Evolutionary conservation across 2,113 vertebrate species (phyloP).

Genomic region (Engystomops pustulosus): DNA sequence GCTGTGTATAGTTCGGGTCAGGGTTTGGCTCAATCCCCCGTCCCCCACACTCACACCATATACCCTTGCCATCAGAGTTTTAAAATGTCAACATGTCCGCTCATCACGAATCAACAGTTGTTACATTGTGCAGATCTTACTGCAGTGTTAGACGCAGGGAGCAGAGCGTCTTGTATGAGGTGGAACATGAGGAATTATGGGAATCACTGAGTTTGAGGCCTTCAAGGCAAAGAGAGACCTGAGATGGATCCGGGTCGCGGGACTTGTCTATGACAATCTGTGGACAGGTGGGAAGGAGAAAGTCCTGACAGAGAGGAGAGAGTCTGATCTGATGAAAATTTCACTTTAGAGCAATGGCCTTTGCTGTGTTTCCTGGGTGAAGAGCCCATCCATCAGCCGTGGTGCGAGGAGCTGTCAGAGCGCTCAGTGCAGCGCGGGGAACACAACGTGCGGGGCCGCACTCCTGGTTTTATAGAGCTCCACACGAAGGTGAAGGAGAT

Average conservation of each 20-base stretch:
- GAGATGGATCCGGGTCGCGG: background rate
- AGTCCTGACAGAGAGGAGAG: background rate
- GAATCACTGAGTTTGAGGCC: no score
- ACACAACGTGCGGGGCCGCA: conserved; percentile 5
- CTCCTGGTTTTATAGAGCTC: conserved; percentile 47
- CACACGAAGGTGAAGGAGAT: conserved; percentile 46
- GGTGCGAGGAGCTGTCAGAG: conserved; percentile 38
- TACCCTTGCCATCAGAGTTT: no score
- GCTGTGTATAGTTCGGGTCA: no score
- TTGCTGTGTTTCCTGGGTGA: conserved; percentile 26
- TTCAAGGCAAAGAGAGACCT: no score
- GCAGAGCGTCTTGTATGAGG: no score
- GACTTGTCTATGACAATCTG: background rate
- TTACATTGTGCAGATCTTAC: no score
- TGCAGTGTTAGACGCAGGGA: no score
- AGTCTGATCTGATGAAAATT: conserved; percentile 6
- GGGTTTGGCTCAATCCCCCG: no score
- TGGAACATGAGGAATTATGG: no score
- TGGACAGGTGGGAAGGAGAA: background rate
- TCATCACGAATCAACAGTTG: no score
- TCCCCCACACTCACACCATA: no score
- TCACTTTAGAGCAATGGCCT: conserved; percentile 29
- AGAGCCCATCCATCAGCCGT: conserved; percentile 39
- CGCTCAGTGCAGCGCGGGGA: background rate
- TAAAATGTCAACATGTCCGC: no score